These are phyloP conservation scores for Fistularia commersonii DNA, from an alignment of 2,797 vertebrate genomes.

Conservation along the genomic window DNA sequence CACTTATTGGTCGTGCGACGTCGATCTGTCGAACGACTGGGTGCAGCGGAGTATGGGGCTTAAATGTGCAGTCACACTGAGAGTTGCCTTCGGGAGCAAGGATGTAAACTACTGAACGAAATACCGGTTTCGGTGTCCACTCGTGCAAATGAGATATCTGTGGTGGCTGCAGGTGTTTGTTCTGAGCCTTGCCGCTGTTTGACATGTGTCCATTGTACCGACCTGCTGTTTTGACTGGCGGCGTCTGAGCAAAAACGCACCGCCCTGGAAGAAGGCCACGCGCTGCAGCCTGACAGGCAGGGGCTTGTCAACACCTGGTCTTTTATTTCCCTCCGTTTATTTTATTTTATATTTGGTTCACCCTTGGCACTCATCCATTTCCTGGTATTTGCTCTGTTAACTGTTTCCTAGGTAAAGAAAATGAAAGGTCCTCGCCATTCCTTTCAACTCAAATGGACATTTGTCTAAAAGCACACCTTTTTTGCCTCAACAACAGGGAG, in stretches of 20 bases:
- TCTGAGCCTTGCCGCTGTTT: conserved; percentile 34
- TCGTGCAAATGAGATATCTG: conserved; percentile 23
- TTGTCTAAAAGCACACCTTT: too few species aligned
- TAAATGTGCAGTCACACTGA: too few species aligned
- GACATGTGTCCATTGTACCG: conserved; percentile 54
- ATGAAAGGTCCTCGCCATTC: too few species aligned
- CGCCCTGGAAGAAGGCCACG: conserved; percentile 33
- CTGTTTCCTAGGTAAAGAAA: too few species aligned
- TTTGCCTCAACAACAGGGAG: too few species aligned
- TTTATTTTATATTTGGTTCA: not conserved
- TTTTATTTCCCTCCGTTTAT: not conserved
- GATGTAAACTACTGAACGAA: too few species aligned
- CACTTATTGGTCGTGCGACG: not conserved
- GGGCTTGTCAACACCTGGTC: conserved; percentile 28
- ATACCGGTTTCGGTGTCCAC: conserved; percentile 1
- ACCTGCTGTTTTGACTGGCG: conserved; percentile 50
- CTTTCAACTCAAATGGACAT: too few species aligned
- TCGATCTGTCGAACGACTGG: not conserved
- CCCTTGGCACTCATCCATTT: too few species aligned
- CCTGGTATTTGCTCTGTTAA: too few species aligned
- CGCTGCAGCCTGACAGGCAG: conserved; percentile 39
- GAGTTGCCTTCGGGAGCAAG: too few species aligned
- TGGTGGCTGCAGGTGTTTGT: conserved; percentile 44
- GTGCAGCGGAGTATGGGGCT: too few species aligned
- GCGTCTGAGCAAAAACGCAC: conserved; percentile 30